Evolutionary conservation across 2,113 vertebrate species (phyloP).

Genomic region (Sialia sialis): DNA sequence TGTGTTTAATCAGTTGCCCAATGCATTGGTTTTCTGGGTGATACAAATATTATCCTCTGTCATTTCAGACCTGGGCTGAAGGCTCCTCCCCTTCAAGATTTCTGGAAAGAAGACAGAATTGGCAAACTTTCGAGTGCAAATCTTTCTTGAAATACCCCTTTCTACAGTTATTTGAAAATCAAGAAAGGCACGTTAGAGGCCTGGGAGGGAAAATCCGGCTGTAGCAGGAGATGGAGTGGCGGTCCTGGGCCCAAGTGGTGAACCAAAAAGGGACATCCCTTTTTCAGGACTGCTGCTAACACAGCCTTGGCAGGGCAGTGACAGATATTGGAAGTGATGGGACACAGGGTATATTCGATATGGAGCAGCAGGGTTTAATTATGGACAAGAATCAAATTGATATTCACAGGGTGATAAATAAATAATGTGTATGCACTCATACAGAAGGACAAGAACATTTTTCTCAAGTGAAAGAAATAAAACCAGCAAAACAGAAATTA

Average conservation of each 20-base stretch:
- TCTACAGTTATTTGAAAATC: background rate
- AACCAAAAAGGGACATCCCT: background rate
- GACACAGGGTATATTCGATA: background rate
- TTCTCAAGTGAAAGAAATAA: constrained; percentile 52
- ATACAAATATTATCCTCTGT: background rate
- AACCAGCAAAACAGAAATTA: constrained; percentile 57
- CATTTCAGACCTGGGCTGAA: background rate
- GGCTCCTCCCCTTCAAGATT: background rate
- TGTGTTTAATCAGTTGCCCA: background rate
- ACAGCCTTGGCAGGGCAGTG: background rate
- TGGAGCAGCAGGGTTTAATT: constrained; percentile 23
- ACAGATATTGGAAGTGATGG: background rate
- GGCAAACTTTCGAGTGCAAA: background rate
- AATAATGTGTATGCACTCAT: constrained; percentile 45
- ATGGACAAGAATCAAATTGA: constrained; percentile 46
- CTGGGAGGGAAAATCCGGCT: background rate
- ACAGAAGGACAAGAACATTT: constrained; percentile 34
- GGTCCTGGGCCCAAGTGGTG: background rate
- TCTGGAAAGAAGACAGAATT: background rate
- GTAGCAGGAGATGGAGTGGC: background rate
- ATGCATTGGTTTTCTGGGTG: background rate
- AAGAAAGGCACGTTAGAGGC: background rate
- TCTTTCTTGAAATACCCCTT: background rate
- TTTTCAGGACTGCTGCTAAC: background rate
- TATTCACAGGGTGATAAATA: constrained; percentile 57